Conservation (phyloP, 92 coral and sea anemone species). For the Porites cylindrica region DNA sequence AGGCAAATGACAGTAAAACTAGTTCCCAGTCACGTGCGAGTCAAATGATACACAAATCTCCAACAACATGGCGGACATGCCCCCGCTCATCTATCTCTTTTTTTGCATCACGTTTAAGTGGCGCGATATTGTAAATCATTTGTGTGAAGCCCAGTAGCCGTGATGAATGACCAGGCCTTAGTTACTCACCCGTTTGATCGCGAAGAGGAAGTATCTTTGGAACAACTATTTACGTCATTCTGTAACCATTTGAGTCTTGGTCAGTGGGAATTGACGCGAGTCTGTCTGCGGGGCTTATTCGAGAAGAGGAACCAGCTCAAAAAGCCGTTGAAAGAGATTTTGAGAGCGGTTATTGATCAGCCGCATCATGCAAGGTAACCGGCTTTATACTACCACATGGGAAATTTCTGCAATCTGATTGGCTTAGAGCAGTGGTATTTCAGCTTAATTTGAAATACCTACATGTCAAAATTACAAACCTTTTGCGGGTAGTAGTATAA, state of each 20-base stretch:
- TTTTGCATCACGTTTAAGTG: not conserved
- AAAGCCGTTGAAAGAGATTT: constrained; percentile 79
- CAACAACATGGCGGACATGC: constrained; percentile 1
- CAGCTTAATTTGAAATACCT: no score
- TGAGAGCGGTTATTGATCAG: constrained; percentile 89
- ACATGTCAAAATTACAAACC: no score
- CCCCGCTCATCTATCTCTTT: not conserved
- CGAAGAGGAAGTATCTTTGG: constrained; percentile 66
- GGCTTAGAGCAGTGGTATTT: no score
- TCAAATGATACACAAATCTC: not conserved
- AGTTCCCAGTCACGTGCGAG: constrained; percentile 59
- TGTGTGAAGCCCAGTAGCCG: not conserved
- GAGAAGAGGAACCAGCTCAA: constrained; percentile 58
- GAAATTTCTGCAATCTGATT: no score
- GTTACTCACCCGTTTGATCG: constrained; percentile 80
- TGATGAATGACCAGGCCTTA: constrained; percentile 56
- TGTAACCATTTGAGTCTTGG: constrained; percentile 92
- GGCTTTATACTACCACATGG: no score
- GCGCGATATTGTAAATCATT: not conserved
- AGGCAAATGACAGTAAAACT: not conserved
- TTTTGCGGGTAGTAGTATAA: no score
- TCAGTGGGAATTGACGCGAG: constrained; percentile 97
- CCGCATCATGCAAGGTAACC: constrained; percentile 77
- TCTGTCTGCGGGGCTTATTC: constrained; percentile 75
- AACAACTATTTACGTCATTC: constrained; percentile 80